Percentiles rank a stretch among this genome's conserved stretches.
Conservation (phyloP, 2,888 invertebrate species). For the Myopa tessellatipennis region DNA sequence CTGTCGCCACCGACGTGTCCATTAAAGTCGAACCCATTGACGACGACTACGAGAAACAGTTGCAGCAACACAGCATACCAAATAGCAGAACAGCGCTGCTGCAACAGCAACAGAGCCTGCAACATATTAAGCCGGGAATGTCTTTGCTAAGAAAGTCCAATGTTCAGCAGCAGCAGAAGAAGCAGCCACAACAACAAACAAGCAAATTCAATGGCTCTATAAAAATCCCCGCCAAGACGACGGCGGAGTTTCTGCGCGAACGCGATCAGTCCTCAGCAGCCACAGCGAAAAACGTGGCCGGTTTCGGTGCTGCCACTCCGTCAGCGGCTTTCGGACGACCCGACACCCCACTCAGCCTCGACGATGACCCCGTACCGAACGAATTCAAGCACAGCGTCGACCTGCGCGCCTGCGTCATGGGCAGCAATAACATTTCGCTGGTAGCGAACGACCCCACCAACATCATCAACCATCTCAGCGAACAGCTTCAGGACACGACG, state of each 20-base stretch:
- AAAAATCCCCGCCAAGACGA: conserved; percentile 50
- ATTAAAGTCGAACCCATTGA: conserved; percentile 47
- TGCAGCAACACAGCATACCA: conserved; percentile 51
- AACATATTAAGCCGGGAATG: conserved; percentile 65
- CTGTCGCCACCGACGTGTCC: background rate
- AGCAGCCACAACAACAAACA: conserved; percentile 43
- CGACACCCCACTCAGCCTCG: conserved; percentile 63
- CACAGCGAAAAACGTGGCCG: conserved; percentile 5
- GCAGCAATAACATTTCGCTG: conserved; percentile 66
- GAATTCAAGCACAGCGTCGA: conserved; percentile 66
- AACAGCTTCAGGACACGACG: conserved; percentile 63
- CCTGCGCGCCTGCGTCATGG: conserved; percentile 66
- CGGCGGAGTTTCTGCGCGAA: conserved; percentile 53
- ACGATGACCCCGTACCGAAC: conserved; percentile 57
- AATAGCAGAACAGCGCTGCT: conserved; percentile 40
- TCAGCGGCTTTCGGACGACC: conserved; percentile 52
- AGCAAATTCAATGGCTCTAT: conserved; percentile 39
- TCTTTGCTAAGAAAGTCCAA: conserved; percentile 64
- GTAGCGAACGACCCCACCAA: conserved; percentile 52
- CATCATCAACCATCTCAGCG: conserved; percentile 60
- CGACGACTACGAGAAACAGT: conserved; percentile 49
- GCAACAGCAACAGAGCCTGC: conserved; percentile 50
- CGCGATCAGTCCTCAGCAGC: conserved; percentile 48
- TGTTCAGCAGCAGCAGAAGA: conserved; percentile 48
- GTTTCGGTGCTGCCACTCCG: conserved; percentile 1